Evolutionary conservation across 2,797 vertebrate genomes (phyloP).

Genomic region (Mareca strepera): DNA sequence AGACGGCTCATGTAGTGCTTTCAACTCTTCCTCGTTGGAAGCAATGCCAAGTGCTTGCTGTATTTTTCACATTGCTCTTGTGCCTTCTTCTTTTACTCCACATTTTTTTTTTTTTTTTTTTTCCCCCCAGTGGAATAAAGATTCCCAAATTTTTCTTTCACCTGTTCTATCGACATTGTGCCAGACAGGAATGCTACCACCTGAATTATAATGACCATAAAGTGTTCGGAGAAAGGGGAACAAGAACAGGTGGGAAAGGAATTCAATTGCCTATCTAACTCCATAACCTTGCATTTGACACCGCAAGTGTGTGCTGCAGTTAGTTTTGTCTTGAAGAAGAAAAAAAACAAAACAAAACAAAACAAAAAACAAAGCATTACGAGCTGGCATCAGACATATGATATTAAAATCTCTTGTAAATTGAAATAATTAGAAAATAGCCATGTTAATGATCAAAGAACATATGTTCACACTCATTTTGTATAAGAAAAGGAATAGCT

Average conservation of each 20-base stretch:
- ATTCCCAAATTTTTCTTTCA: neutral
- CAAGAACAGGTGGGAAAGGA: neutral
- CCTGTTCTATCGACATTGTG: neutral
- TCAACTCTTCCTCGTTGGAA: neutral
- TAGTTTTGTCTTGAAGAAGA: neutral
- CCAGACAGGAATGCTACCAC: neutral
- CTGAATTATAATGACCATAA: neutral
- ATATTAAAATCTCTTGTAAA: neutral
- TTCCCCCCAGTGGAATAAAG: neutral
- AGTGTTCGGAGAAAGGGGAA: neutral
- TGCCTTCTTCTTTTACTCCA: neutral
- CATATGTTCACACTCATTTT: neutral
- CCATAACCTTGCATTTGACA: neutral
- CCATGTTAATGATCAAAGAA: neutral
- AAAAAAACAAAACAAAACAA: neutral
- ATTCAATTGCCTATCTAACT: rapidly evolving
- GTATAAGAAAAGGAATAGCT: neutral
- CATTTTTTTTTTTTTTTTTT: too few relatives aligned
- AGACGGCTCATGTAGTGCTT: neutral
- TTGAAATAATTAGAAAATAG: neutral
- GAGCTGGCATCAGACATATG: rapidly evolving
- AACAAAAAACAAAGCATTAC: neutral
- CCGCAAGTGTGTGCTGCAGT: neutral
- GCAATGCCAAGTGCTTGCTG: neutral
- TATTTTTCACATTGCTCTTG: neutral